A percentile compares a stretch with the other conserved stretches of the same genome.
Conservation (phyloP, 2,888 invertebrate genomes). For the Acrobasis repandana region DNA sequence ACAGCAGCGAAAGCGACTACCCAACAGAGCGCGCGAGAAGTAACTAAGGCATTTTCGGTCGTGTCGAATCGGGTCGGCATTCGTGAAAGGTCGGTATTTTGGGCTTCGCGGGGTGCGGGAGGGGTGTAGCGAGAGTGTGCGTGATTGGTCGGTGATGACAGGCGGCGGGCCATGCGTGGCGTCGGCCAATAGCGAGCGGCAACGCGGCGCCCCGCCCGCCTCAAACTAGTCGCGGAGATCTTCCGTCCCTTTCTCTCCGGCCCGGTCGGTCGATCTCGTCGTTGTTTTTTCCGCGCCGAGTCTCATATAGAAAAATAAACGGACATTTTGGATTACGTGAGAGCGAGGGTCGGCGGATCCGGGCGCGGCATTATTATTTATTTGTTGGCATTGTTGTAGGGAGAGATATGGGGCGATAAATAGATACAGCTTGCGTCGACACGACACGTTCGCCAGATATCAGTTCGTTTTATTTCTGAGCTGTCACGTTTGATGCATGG, state of each 20-base stretch:
- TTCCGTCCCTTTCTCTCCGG: slow-evolving; percentile 58
- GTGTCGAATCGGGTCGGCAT: slow-evolving; percentile 78
- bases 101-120: slow-evolving; percentile 68
- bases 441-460: slow-evolving; percentile 41
- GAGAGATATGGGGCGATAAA: slow-evolving; percentile 76
- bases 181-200: slow-evolving; percentile 58
- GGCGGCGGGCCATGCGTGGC: slow-evolving; percentile 66
- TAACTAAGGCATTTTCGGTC: slow-evolving; percentile 82
- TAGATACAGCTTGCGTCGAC: slow-evolving; percentile 66
- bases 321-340: slow-evolving; percentile 79
- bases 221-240: slow-evolving; percentile 47
- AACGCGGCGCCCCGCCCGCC: slow-evolving; percentile 67
- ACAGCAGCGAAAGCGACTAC: slow-evolving; percentile 68
- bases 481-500: slow-evolving; percentile 50
- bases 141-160: slow-evolving; percentile 58
- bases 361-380: slow-evolving; percentile 74
- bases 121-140: slow-evolving; percentile 46
- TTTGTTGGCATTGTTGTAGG: slow-evolving; percentile 66
- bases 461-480: slow-evolving; percentile 44
- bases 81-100: slow-evolving; percentile 80
- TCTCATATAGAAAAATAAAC: slow-evolving; percentile 79
- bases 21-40: slow-evolving; percentile 71
- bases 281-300: slow-evolving; percentile 68
- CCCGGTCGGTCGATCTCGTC: slow-evolving; percentile 61
- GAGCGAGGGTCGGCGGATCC: slow-evolving; percentile 69